Percentiles rank a stretch among this genome's conserved stretches.
phyloP scores from a whole-genome alignment of 2,888 invertebrate genomes.

The Graphium colonna region DNA sequence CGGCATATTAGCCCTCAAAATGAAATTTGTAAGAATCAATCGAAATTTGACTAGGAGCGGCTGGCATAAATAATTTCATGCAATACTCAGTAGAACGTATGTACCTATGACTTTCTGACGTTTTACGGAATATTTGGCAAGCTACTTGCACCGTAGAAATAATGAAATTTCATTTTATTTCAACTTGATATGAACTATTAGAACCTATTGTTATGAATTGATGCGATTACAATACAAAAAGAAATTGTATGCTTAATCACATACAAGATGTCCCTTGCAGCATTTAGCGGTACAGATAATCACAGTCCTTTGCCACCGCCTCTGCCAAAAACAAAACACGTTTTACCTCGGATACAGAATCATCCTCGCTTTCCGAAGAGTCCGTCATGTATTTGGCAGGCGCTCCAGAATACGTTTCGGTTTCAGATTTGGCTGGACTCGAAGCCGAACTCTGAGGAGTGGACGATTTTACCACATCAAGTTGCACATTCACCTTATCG shows the following conservation, averaged over 20 bases:
- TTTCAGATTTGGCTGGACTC: conserved; percentile 91
- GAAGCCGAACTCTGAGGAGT: conserved; percentile 92
- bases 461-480: conserved; percentile 86
- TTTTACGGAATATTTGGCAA: conserved; percentile 80
- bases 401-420: conserved; percentile 91
- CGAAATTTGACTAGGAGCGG: conserved; percentile 60
- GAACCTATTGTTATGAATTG: conserved; percentile 42
- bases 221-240: conserved; percentile 51
- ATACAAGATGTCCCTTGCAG: conserved; percentile 85
- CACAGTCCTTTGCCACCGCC: conserved; percentile 79
- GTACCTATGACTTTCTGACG: conserved; percentile 79
- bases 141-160: conserved; percentile 68
- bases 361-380: conserved; percentile 97
- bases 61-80: conserved; percentile 74
- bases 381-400: conserved; percentile 95
- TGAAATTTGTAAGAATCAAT: conserved; percentile 65
- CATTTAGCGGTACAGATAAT: conserved; percentile 81
- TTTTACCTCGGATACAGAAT: conserved; percentile 96
- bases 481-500: conserved; percentile 88
- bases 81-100: conserved; percentile 75
- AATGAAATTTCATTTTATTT: conserved; percentile 53
- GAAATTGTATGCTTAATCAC: conserved; percentile 62
- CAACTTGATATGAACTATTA: conserved; percentile 56
- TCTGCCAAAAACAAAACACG: conserved; percentile 78
- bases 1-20: conserved; percentile 49